Evolutionary conservation across 1,140 invertebrate species (phyloP).

Genomic region (Pogonognathellus flavescens): DNA sequence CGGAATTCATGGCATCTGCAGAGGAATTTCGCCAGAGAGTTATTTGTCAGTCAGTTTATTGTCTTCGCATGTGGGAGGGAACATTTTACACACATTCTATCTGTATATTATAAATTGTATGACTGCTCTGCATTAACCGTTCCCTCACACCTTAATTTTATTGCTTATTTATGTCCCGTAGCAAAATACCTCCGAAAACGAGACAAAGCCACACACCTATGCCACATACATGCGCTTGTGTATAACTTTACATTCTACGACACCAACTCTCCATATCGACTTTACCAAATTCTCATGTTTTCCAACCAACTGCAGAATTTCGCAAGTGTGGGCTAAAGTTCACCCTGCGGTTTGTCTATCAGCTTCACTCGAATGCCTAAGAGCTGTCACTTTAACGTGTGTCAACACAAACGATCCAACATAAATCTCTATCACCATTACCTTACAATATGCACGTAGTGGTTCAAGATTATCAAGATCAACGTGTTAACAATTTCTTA

Average conservation of each 20-base stretch:
- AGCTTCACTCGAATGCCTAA: too few relatives aligned
- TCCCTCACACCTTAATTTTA: slow-evolving; percentile 4
- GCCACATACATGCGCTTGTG: neutral
- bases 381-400: neutral
- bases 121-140: neutral
- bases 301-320: slow-evolving; percentile 12
- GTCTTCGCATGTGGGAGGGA: too few relatives aligned
- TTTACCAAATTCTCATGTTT: neutral
- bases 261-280: neutral
- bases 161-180: slow-evolving; percentile 27
- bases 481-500: neutral
- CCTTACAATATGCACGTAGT: neutral
- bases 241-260: neutral
- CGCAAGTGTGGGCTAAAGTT: slow-evolving; percentile 40
- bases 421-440: too few relatives aligned
- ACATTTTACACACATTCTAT: too few relatives aligned
- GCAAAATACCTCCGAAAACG: neutral
- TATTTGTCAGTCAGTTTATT: too few relatives aligned
- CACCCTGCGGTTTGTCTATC: neutral
- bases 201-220: slow-evolving; percentile 6
- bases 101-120: too few relatives aligned
- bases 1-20: too few relatives aligned
- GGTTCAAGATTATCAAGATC: neutral
- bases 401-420: neutral
- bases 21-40: too few relatives aligned